phyloP scores from a whole-genome alignment of 2,888 invertebrate genomes.

The Ichneumon xanthorius region DNA sequence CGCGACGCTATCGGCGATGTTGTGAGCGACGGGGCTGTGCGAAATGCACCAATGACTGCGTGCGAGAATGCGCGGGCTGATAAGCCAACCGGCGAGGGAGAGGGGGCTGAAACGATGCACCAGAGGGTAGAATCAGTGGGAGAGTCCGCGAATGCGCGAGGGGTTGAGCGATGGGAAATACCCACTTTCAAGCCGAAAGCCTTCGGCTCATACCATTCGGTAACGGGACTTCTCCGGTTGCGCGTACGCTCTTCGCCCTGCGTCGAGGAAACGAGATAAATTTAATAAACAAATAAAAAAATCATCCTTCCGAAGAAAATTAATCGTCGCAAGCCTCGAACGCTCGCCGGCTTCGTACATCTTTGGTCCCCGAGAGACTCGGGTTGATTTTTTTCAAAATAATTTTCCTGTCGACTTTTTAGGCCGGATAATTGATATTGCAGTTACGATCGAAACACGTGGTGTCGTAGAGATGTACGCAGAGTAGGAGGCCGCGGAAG shows the following conservation, averaged over 20 bases:
- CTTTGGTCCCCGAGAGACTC: background rate
- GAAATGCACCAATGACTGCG: slow-evolving; percentile 18
- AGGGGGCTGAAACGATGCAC: slow-evolving; percentile 31
- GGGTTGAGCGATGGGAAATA: slow-evolving; percentile 51
- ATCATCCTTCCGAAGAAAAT: background rate
- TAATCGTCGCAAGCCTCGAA: background rate
- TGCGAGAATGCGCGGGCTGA: slow-evolving; percentile 39
- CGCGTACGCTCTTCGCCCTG: slow-evolving; percentile 29
- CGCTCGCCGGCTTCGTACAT: background rate
- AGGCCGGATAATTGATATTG: background rate
- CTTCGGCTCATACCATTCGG: slow-evolving; percentile 57
- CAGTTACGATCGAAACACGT: slow-evolving; percentile 36
- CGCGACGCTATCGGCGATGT: background rate
- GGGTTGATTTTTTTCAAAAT: background rate
- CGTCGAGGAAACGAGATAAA: background rate
- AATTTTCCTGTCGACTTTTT: background rate
- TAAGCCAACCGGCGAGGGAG: slow-evolving; percentile 9
- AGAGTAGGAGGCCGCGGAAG: slow-evolving; percentile 7
- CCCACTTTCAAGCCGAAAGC: slow-evolving; percentile 40
- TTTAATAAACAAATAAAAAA: background rate
- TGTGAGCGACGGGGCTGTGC: slow-evolving; percentile 1
- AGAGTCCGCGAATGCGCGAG: slow-evolving; percentile 60
- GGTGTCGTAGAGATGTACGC: slow-evolving; percentile 35
- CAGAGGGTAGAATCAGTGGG: slow-evolving; percentile 40
- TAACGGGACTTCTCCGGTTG: slow-evolving; percentile 50